phyloP scores from a whole-genome alignment of 1,140 invertebrate species.

The Drosophila bocqueti region DNA sequence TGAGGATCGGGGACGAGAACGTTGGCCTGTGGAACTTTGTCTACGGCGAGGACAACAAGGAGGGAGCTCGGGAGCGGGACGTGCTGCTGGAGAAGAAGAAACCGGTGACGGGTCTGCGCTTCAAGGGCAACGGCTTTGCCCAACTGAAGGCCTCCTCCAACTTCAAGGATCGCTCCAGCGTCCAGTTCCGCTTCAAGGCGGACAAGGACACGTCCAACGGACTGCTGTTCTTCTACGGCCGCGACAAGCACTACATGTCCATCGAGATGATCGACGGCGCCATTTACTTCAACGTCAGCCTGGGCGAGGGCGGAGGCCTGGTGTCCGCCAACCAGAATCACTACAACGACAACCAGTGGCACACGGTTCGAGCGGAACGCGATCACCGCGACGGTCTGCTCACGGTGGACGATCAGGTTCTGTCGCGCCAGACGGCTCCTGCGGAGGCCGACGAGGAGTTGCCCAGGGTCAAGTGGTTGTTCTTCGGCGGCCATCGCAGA shows the following conservation, averaged over 20 bases:
- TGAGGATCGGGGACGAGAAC: conserved; percentile 94
- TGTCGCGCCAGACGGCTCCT: conserved; percentile 83
- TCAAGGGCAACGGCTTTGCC: conserved; percentile 94
- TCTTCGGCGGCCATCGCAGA: conserved; percentile 94
- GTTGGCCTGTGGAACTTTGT: conserved; percentile 98
- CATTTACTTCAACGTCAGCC: conserved; percentile 90
- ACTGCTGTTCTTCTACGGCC: conserved; percentile 94
- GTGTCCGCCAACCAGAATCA: conserved; percentile 86
- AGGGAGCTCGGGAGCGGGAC: conserved; percentile 88
- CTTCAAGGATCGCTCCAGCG: conserved; percentile 86
- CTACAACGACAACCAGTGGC: conserved; percentile 95
- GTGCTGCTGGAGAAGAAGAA: conserved; percentile 70
- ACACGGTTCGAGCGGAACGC: conserved; percentile 90
- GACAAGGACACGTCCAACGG: conserved; percentile 91
- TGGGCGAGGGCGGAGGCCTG: conserved; percentile 87
- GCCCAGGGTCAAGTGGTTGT: conserved; percentile 89
- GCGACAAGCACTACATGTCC: conserved; percentile 91
- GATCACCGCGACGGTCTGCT: conserved; percentile 89
- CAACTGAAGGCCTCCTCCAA: conserved; percentile 88
- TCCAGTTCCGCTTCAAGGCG: conserved; percentile 94
- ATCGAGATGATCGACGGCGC: conserved; percentile 93
- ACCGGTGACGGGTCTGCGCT: conserved; percentile 90
- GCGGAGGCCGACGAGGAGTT: conserved; percentile 85
- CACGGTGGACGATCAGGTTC: conserved; percentile 88
- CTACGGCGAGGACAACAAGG: conserved; percentile 90